These are phyloP conservation scores for Motacilla alba DNA, from an alignment of 2,113 vertebrate genomes.

Conservation along the genomic window DNA sequence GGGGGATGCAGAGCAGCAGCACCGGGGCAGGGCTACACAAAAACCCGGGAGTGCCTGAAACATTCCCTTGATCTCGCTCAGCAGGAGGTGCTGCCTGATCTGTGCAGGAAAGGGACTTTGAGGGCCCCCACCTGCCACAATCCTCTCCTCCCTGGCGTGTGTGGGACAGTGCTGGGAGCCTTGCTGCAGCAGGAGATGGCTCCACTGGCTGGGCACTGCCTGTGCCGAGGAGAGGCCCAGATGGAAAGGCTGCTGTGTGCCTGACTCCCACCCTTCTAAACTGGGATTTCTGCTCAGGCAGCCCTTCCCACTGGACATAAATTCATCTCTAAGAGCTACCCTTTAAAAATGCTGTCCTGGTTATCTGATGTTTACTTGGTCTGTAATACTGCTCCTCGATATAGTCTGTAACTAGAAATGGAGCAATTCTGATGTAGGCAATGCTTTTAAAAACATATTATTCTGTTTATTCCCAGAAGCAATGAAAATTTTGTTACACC, in stretches of 20 bases:
- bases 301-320: not conserved
- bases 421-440: not conserved
- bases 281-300: not conserved
- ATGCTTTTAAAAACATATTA: not conserved
- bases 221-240: not conserved
- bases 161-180: accelerated
- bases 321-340: not conserved
- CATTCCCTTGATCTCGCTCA: not conserved
- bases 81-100: accelerated
- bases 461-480: not conserved
- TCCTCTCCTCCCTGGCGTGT: too few species aligned
- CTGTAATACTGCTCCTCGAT: not conserved
- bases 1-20: not conserved
- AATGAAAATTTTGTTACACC: not conserved
- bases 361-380: not conserved
- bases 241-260: not conserved
- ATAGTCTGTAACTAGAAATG: not conserved
- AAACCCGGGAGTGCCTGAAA: not conserved
- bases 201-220: not conserved
- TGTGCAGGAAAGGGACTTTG: not conserved
- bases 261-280: not conserved
- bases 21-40: not conserved
- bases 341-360: not conserved
- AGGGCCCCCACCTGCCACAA: not conserved
- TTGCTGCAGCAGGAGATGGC: not conserved